Base-by-base conservation (phyloP, 2,113 vertebrate species). In the Chionodraco myersi region DNA sequence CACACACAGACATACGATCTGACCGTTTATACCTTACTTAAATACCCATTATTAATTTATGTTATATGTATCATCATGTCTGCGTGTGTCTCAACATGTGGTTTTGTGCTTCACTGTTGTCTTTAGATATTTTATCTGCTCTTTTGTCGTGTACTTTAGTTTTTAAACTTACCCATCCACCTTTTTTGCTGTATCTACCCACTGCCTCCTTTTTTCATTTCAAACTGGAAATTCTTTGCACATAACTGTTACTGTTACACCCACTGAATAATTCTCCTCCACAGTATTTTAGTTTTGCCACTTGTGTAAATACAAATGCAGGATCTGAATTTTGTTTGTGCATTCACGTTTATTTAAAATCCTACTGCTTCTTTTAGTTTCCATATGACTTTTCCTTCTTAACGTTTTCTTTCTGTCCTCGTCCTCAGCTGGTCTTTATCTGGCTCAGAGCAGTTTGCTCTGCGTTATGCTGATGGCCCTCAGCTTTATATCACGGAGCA, bases 401-500 rank as follows among this genome's bases (percentile, higher is more conserved):
- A 61, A 30, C 2, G 1, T 47, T 34, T 47, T 59, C 34, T 68
- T 21, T 79, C 13, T 77, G 21, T 85, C 52, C 61, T 44, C 16
- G 1, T 89, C 51, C 49, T 30, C 76, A 99, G 98, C 77, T 99
- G 98, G 97, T 99, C 98, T 0, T 78, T 99, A 90, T 97, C 98
- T 10, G 97, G 97, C 74, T 95, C 98, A 0, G 98, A 99, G 74
- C 98, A 97, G 92, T 99, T 99, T 83, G 97, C 98, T 0, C 93
- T 99, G 70, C 97, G 98, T 10, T 99, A 99, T 0, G 98, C 98
- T 2, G 98, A 99, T 0, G 98, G 97, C 6, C 96, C 97, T 54
- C 98, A 99, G 92, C 97, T 99, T 60, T 99, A 99, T 82, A 98
- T 99, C 92, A 99, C 98, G 0, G 98, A 99, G 64, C 97, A 97